Evolutionary conservation across 2,113 vertebrate genomes (phyloP), one percentile per base, ranked within the genome.

Genomic region (Carassius gibelio): DNA sequence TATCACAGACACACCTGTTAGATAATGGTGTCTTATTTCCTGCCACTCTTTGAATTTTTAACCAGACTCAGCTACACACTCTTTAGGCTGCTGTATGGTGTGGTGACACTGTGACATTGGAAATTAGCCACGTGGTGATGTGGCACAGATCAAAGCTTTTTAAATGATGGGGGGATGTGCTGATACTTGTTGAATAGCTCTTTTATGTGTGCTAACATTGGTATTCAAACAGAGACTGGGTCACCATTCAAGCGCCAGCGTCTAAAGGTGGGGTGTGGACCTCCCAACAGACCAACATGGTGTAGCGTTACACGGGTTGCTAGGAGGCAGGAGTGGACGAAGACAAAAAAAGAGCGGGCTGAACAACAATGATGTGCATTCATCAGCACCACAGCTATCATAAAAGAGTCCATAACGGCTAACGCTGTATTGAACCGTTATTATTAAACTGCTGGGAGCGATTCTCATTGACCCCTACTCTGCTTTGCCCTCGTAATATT

Each of bases 141-240:
- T 83, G 71, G 68, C 50, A n/a, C 75, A 89, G 87, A 89, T 88
- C 87, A 89, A 88, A 89, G 87, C 82, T 69, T 66, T 50, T 77
- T 82, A 86, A 86, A 82, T 83, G 80, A 78, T 75, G 59, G 82
- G 83, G 68, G 88, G 82, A 64, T 75, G 88, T 89, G 87, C 75
- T 84, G 30, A 77, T 55, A 76, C 87, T 83, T 23, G 61, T 83
- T 89, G 82, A 89, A 89, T 88, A 85, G 89, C 75, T 85, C 89
- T 89, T 89, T 89, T 88, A 88, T 88, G 69, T 87, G 89, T 5
- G 30, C 80, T 74, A 86, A 88, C 84, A 88, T 86, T 89, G 85
- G 87, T 88, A 89, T 89, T 88, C 89, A 83, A 84, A 83, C 87
- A 81, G 85, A 85, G 87, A 64, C 59, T 50, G 85, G 78, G 75